A percentile compares a stretch with the other conserved stretches of the same genome.
Evolutionary conservation across 1,140 invertebrate genomes (phyloP).

Genomic region (Argopecten irradians): DNA sequence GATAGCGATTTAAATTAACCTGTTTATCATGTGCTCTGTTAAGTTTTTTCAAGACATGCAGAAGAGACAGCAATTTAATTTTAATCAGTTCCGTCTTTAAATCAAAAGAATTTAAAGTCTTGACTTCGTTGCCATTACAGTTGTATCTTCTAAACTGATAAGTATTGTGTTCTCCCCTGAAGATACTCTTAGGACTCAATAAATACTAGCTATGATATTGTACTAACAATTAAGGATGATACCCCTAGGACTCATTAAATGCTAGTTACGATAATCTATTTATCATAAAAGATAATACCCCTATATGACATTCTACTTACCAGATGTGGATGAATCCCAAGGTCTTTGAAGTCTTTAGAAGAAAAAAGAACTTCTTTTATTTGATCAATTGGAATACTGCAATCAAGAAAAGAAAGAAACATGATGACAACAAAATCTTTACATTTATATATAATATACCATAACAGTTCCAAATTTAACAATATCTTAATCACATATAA

Average conservation of each 20-base stretch:
- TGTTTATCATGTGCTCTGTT: no score
- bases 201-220: not conserved
- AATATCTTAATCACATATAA: no score
- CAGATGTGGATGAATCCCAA: conserved; percentile 62
- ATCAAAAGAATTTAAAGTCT: not conserved
- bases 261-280: not conserved
- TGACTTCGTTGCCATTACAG: no score
- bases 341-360: conserved; percentile 58
- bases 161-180: not conserved
- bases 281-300: not conserved
- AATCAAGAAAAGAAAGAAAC: conserved; percentile 43
- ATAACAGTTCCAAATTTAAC: no score
- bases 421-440: no score
- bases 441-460: no score
- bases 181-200: no score
- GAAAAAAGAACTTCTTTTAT: conserved; percentile 65
- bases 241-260: no score
- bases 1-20: no score
- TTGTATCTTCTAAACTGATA: not conserved
- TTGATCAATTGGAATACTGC: conserved; percentile 51
- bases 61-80: no score
- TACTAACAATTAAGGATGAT: not conserved
- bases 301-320: conserved; percentile 40
- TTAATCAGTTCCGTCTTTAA: no score
- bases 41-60: no score